Base-by-base conservation (phyloP, 2,888 invertebrate species). In the Microplitis deprimator region DNA sequence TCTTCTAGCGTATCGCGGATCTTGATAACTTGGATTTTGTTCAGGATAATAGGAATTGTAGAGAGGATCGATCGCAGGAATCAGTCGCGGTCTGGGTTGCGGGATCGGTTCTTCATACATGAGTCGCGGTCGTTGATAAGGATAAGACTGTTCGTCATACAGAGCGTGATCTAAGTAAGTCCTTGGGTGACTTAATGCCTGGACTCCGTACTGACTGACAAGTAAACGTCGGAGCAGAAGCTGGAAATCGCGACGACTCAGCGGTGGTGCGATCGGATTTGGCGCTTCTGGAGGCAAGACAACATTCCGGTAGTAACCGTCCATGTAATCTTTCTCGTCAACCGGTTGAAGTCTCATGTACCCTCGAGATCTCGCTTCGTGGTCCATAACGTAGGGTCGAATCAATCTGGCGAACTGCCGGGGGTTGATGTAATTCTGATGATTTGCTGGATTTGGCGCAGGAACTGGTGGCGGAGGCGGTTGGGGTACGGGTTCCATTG, bases 211-310 rank as follows among this genome's bases (percentile, higher is more conserved):
- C 68, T 95, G 94, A 71, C 94, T 90, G 41, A 93, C 86, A 60
- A 95, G 92, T 76, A 95, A 89, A 86, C 93, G 92, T 80, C 94
- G 93, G 6, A 95, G 90, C 62, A 95, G 89, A 69, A 93, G 91
- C 84, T 94, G 94, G 79, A 95, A 93, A 85, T 95, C 95, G 83
- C 93, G 92, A 1, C 94, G 93, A 84, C 94, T 94, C 1, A 95
- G 92, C 6, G 95, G 95, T 8, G 94, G 92, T 69, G 93, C 91
- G 67, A 94, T 94, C 1, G 92, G 91, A 77, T 92, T 92, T 1
- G 88, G 89, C 5, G 91, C 91, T 76, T 92, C 92, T 1, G 89
- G 88, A 60, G 92, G 92, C n/a, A 89, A 68, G 13, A 87, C 84
- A 3, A 88, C 78, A 5, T 78, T 75, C 68, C 87, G 81, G 75